phyloP scores from a whole-genome alignment of 2,113 vertebrate species.

The Colossoma macropomum region DNA sequence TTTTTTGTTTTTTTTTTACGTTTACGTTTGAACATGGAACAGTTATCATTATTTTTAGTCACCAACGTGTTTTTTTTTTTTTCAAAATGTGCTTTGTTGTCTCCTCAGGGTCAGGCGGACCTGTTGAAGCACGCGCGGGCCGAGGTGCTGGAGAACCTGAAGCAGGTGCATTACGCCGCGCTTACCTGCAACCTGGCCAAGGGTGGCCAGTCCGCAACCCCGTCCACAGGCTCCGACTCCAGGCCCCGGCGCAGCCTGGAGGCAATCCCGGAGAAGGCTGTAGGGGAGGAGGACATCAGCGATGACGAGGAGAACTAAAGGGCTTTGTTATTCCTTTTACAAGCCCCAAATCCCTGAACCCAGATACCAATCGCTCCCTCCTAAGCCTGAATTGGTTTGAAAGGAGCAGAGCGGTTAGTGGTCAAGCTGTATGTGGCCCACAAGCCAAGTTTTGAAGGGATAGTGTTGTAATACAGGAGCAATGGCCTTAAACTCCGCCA shows the following conservation, averaged over 20 bases:
- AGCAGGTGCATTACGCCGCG: conserved; percentile 94
- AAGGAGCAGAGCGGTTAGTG: neutral
- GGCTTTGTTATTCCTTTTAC: neutral
- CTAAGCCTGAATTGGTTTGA: neutral
- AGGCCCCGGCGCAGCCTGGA: conserved; percentile 84
- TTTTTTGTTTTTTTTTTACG: too few relatives aligned
- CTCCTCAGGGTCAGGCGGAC: conserved; percentile 91
- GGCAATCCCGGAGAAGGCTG: conserved; percentile 86
- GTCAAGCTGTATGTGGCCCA: neutral
- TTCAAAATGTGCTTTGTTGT: neutral
- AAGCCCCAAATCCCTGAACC: conserved; percentile 38
- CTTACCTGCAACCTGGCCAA: conserved; percentile 90
- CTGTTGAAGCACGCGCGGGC: conserved; percentile 92
- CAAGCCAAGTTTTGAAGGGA: neutral
- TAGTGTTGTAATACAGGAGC: neutral
- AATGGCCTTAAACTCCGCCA: conserved; percentile 12
- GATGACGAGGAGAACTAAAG: conserved; percentile 81
- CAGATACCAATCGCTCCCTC: neutral
- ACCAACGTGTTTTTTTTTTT: too few relatives aligned
- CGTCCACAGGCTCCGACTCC: conserved; percentile 66
- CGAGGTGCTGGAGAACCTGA: conserved; percentile 93
- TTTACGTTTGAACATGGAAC: too few relatives aligned
- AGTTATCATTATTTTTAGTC: too few relatives aligned
- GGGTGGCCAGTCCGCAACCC: conserved; percentile 64
- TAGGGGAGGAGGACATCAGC: conserved; percentile 77